These are phyloP conservation scores for Teleopsis dalmanni DNA, from an alignment of 1,140 invertebrate species.

Conservation along the genomic window DNA sequence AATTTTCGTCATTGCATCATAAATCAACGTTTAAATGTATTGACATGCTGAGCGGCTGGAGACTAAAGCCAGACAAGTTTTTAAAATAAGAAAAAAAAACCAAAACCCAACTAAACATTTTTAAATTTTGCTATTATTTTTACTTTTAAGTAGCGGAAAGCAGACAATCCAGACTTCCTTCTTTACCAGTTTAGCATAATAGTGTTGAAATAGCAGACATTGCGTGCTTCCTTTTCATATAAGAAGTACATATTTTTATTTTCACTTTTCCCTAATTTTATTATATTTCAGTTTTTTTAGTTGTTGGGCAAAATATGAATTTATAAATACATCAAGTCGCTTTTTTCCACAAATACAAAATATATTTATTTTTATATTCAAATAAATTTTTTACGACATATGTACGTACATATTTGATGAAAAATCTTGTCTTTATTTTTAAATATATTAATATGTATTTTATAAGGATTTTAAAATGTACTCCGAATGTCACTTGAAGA, in stretches of 20 bases:
- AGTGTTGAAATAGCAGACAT: neutral
- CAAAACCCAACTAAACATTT: neutral
- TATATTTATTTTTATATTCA: neutral
- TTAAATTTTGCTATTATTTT: neutral
- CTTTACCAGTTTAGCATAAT: neutral
- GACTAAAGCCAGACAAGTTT: neutral
- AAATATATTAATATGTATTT: too few species aligned
- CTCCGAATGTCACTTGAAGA: too few species aligned
- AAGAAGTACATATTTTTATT: neutral
- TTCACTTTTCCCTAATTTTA: neutral
- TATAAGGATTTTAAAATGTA: too few species aligned
- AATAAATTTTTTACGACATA: neutral
- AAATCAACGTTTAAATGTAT: slow-evolving; percentile 8
- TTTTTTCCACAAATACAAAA: neutral
- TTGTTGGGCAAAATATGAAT: neutral
- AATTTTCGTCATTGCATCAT: slow-evolving; percentile 10
- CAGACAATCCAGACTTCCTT: slow-evolving; percentile 13
- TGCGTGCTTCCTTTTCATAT: neutral
- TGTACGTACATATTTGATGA: neutral
- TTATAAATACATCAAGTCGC: neutral
- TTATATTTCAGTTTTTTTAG: neutral
- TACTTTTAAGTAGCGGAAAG: slow-evolving; percentile 1
- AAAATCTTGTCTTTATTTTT: neutral
- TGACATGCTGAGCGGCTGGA: slow-evolving; percentile 2
- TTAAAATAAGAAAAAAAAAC: slow-evolving; percentile 2